Base-by-base conservation (phyloP, 2,113 vertebrate genomes). In the Acinonyx jubatus region DNA sequence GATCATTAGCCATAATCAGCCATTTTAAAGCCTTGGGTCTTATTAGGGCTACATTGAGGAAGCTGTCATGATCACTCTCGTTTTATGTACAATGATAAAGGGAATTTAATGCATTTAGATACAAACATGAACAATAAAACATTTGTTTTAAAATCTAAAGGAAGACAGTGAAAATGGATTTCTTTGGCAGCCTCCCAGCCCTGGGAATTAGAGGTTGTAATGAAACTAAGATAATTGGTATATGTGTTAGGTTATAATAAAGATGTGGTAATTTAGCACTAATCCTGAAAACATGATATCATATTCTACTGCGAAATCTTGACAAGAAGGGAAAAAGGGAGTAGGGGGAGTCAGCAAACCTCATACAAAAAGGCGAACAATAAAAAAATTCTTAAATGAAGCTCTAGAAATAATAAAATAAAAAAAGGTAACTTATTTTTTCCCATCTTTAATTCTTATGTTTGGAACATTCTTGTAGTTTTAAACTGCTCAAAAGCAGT, bases 71-170 rank as follows among this genome's bases (percentile, higher is more conserved):
- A 82, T 85, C 19, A 95, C 27, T 13, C 31, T 50, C 55, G 12
- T 0, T 78, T 36, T 86, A 63, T 4, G 23, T 36, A 93, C 55
- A 81, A 84, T 52, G 71, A 97, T 89, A 85, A 95, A 90, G 97
- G 38, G 52, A 13, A 91, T 92, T 96, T 81, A 69, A 21, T 85
- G 7, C 2, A 71, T 38, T 92, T 88, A 92, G n/a, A 83, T 83
- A 92, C 31, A 93, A 92, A 76, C 95, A 85, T 50, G 31, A 96
- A 94, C 41, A 89, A 86, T 61, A 78, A 81, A 81, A 57, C 63
- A n/a, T 27, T 97, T 91, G 69, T 83, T 97, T 63, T 94, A 38
- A 69, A 97, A 94, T 61, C 36, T 76, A 94, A 96, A 91, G n/a
- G 68, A 80, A 76, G 55, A 97, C 96, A 97, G 5, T 45, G 12